Evolutionary conservation across 2,888 invertebrate species (phyloP), one percentile per base, ranked within the genome.

Genomic region (Drosophila anceps): DNA sequence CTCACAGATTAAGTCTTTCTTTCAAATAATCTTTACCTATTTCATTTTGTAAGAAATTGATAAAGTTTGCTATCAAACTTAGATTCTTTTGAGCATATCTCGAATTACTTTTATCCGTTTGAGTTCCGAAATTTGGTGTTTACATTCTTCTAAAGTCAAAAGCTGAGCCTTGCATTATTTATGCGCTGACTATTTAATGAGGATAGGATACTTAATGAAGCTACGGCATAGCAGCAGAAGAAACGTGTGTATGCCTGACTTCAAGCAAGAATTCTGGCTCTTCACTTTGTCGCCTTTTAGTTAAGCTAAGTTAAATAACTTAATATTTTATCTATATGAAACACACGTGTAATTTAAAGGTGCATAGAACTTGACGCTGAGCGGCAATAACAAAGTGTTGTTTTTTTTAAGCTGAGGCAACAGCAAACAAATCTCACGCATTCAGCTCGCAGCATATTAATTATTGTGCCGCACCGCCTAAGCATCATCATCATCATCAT

Each of bases 341-440:
- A 18, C 18, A 31, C 31, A 18, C 46, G 4, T 46, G 27, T 46
- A 46, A 46, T 18, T 43, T 43, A n/a, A 31, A 41, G 7, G 8
- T 37, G 35, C 24, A 53, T 24, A n/a, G 15, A 27, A 15, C 9
- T 24, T 35, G 9, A 31, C 12, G 27, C 27, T 2, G 10, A 46
- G 62, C 69, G 62, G 43, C 44, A 39, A 59, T 48, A 62, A 67
- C 82, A 65, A 70, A 82, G 77, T 80, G 75, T 12, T 31, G 18
- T 7, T 15, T 43, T 13, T 43, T 44, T 2, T 60, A 55, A 61
- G 69, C 63, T 37, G 54, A 51, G 18, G 57, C 58, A 65, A 59
- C 55, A 70, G 53, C 51, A 35, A 65, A 57, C 51, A 35, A 65
- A 44, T 60, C 60, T 24, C 31, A 41, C 37, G 18, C 41, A 29